Conservation (phyloP, 1,140 invertebrate genomes). For the Drosophila kepulauana region DNA sequence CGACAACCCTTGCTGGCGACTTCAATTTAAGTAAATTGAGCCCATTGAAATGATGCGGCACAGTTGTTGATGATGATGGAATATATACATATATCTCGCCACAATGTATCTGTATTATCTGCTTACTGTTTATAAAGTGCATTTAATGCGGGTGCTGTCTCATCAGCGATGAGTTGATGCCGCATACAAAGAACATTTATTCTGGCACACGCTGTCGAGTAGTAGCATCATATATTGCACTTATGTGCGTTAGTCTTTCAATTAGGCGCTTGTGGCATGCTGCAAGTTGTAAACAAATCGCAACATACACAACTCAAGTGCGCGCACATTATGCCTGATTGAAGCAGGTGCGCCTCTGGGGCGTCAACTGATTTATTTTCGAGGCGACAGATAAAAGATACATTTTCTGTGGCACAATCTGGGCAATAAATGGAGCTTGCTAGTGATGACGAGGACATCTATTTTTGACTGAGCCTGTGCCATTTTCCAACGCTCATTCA, state of each 20-base stretch:
- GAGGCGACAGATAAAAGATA: not conserved
- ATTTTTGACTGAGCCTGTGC: conserved; percentile 58
- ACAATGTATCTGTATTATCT: conserved; percentile 9
- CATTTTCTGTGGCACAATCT: conserved; percentile 46
- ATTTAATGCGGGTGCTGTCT: conserved; percentile 57
- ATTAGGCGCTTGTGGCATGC: conserved; percentile 40
- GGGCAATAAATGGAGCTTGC: conserved; percentile 49
- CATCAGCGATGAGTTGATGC: too few relatives aligned
- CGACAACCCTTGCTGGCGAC: conserved; percentile 23
- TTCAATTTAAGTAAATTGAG: conserved; percentile 44
- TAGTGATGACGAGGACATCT: conserved; percentile 30
- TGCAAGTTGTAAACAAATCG: conserved; percentile 56
- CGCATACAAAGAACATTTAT: conserved; percentile 59
- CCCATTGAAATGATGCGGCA: conserved; percentile 26
- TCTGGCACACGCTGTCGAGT: conserved; percentile 41
- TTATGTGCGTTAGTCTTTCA: conserved; percentile 43
- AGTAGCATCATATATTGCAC: not conserved
- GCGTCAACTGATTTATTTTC: conserved; percentile 51
- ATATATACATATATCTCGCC: not conserved
- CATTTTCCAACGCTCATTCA: conserved; percentile 37
- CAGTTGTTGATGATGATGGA: conserved; percentile 16
- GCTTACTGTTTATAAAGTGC: conserved; percentile 54
- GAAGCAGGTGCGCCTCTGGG: conserved; percentile 44
- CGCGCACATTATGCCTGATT: conserved; percentile 28
- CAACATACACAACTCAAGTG: conserved; percentile 36